Conservation (phyloP, 2,113 vertebrate species). For the Atrichornis clamosus region DNA sequence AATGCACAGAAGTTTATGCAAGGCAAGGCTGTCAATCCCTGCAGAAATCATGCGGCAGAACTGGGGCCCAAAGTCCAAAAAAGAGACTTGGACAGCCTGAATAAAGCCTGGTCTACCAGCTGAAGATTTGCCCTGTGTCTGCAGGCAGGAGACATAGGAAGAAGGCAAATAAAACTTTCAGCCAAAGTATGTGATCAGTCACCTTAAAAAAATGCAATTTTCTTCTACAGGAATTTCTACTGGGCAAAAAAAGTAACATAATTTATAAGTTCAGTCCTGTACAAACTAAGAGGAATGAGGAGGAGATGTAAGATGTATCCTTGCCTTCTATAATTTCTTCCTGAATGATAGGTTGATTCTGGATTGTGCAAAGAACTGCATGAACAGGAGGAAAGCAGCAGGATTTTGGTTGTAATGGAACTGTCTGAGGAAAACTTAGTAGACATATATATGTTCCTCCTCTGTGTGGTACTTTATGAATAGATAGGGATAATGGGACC, state of each 20-base stretch:
- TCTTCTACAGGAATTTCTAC: not conserved
- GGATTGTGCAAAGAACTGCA: accelerated
- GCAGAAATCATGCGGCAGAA: not conserved
- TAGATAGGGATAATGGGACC: not conserved
- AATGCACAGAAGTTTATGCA: accelerated
- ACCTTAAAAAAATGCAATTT: not conserved
- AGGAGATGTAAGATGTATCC: not conserved
- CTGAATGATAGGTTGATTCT: not conserved
- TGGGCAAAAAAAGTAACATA: not conserved
- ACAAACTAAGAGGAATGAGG: not conserved
- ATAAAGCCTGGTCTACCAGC: not conserved
- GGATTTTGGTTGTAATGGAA: not conserved
- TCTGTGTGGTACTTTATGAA: not conserved
- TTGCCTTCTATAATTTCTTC: not conserved
- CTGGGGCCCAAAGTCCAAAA: not conserved
- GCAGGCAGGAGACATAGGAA: not conserved
- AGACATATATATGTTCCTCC: not conserved
- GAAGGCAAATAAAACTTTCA: not conserved
- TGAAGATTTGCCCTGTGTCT: not conserved
- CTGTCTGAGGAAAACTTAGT: not conserved
- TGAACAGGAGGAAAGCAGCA: not conserved
- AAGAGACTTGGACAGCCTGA: not conserved
- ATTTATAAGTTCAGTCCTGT: not conserved
- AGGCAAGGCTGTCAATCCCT: not conserved
- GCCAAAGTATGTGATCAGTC: not conserved